phyloP scores from a whole-genome alignment of 2,888 invertebrate genomes.

The Lithophane socia region DNA sequence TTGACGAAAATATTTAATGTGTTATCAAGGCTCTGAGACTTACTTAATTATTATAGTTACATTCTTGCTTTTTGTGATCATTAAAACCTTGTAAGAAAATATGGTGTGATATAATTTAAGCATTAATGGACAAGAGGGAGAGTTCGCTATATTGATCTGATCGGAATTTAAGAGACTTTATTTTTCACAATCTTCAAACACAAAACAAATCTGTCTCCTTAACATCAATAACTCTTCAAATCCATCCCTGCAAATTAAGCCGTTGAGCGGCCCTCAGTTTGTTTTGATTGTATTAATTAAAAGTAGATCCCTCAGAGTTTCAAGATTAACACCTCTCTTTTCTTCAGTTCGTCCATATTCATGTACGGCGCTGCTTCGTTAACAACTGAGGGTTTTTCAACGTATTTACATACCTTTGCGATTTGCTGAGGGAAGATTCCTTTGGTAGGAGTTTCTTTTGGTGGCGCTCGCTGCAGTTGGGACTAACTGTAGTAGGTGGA shows the following conservation, averaged over 20 bases:
- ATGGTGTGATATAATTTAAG: too few species aligned
- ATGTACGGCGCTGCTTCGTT: slow-evolving; percentile 73
- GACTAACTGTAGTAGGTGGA: not conserved
- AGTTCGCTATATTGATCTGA: too few species aligned
- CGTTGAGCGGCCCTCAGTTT: slow-evolving; percentile 82
- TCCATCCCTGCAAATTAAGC: slow-evolving; percentile 80
- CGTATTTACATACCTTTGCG: slow-evolving; percentile 70
- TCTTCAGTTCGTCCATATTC: slow-evolving; percentile 86
- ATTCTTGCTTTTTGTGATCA: too few species aligned
- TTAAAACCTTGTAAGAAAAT: too few species aligned
- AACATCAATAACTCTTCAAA: slow-evolving; percentile 45
- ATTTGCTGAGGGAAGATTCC: slow-evolving; percentile 57
- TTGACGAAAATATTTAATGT: too few species aligned
- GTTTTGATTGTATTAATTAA: slow-evolving; percentile 91
- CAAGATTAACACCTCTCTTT: slow-evolving; percentile 90
- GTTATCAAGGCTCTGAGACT: too few species aligned
- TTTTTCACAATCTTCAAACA: not conserved
- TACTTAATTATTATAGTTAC: too few species aligned
- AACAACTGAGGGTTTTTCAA: slow-evolving; percentile 60
- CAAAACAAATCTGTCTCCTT: not conserved
- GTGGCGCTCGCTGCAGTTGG: slow-evolving; percentile 14
- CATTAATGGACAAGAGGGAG: too few species aligned
- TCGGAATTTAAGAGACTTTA: too few species aligned
- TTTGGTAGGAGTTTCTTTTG: slow-evolving; percentile 43
- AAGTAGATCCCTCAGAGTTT: slow-evolving; percentile 84